Percentiles rank a stretch among this genome's conserved stretches.
Conservation (phyloP, 2,888 invertebrate species). For the Fragum whitleyi region DNA sequence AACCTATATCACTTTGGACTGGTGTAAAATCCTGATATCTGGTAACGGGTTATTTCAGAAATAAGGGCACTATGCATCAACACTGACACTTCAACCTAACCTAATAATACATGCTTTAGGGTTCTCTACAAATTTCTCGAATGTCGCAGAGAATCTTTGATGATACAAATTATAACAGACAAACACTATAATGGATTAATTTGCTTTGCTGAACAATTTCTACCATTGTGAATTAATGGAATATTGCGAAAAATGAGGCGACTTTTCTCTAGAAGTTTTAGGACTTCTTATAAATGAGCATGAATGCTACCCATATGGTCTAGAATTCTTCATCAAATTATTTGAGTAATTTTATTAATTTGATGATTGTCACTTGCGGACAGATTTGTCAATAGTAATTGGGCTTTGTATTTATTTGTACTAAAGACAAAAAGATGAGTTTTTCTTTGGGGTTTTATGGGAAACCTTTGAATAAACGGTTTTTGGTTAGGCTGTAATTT, state of each 20-base stretch:
- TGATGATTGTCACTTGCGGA: conserved; percentile 24
- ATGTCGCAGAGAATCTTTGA: conserved; percentile 41
- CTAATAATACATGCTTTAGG: conserved; percentile 59
- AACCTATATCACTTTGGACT: not conserved
- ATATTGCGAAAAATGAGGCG: conserved; percentile 11
- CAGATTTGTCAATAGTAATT: conserved; percentile 23
- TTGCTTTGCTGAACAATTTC: not conserved
- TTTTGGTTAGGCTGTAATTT: not conserved
- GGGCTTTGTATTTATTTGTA: conserved; percentile 1
- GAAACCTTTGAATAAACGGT: conserved; percentile 9
- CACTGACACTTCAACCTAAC: conserved; percentile 34
- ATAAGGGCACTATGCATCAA: not conserved
- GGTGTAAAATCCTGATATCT: not conserved
- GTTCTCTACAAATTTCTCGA: conserved; percentile 63
- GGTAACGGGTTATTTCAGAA: not conserved
- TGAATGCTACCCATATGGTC: conserved; percentile 54
- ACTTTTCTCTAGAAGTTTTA: conserved; percentile 24
- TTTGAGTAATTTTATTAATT: conserved; percentile 53
- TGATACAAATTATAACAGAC: conserved; percentile 60
- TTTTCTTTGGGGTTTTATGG: conserved; percentile 12
- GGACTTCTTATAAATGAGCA: conserved; percentile 31
- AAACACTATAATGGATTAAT: conserved; percentile 61
- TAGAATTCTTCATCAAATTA: conserved; percentile 45
- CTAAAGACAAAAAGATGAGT: conserved; percentile 6
- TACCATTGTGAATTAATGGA: conserved; percentile 21